Conservation (phyloP, 92 coral and sea anemone species). For the Micromussa lordhowensis region DNA sequence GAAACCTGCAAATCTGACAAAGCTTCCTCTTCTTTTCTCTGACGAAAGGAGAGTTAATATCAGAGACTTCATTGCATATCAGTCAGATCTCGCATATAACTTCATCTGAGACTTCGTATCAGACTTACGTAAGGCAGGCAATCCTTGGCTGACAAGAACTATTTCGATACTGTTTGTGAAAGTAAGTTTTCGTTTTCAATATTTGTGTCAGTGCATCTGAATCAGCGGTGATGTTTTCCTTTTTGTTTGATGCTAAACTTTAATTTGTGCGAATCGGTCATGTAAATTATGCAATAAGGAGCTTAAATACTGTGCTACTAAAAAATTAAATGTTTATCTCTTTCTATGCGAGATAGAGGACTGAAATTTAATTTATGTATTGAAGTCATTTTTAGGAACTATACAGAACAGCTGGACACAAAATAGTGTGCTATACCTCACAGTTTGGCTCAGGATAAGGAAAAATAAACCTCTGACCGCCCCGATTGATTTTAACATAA, state of each 20-base stretch:
- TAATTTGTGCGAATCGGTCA: background rate
- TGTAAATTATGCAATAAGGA: background rate
- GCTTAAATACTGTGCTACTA: too few relatives aligned
- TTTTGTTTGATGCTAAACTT: background rate
- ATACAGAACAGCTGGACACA: too few relatives aligned
- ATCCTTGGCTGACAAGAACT: background rate
- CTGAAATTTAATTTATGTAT: too few relatives aligned
- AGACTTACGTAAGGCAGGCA: background rate
- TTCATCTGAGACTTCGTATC: background rate
- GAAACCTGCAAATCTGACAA: background rate
- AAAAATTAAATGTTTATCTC: too few relatives aligned
- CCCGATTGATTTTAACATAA: background rate
- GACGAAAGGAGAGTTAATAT: background rate
- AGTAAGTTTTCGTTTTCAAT: background rate
- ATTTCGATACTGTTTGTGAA: background rate
- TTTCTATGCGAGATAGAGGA: background rate
- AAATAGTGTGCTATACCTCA: background rate
- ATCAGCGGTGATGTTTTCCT: background rate
- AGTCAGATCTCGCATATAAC: background rate
- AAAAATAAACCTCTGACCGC: background rate
- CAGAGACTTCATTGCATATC: background rate
- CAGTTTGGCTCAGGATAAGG: background rate
- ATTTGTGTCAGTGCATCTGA: background rate
- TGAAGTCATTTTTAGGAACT: too few relatives aligned
- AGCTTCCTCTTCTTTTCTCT: constrained; percentile 5